Base-by-base conservation (phyloP, 2,888 invertebrate genomes). In the Drosophila melanocephala region DNA sequence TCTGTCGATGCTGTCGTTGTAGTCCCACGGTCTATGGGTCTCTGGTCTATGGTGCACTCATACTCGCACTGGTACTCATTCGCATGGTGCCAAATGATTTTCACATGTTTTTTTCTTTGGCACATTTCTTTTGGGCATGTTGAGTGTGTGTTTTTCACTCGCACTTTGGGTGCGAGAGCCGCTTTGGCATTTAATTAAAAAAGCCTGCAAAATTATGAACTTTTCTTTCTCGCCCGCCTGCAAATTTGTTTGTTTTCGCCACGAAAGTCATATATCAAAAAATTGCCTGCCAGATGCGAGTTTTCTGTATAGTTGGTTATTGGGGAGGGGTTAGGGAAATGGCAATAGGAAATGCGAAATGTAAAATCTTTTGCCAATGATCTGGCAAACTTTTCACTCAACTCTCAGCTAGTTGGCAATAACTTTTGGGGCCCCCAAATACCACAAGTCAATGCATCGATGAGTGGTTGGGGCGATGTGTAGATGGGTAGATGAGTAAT, bases 211-310 rank as follows among this genome's bases (percentile, higher is more conserved):
- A 89, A 86, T 86, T 86, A 86, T 86, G 85, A 86, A 87, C 83
- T 89, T 86, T 86, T 86, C 87, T 89, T 87, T 87, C 89, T 89
- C 89, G 79, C 67, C 75, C 90, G 89, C 72, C 75, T 89, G 85
- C 59, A 84, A 89, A 89, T 73, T 74, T 84, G 80, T 79, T 78
- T 84, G 84, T 87, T 85, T 84, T 84, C 65, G 60, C 70, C 78
- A 77, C 71, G 59, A 77, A 81, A 81, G 89, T 82, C 85, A 72
- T 81, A 81, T 84, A 81, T 84, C 81, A 82, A 79, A 79, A 79
- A 64, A 80, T 72, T 76, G 67, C 65, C 60, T 32, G 79, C 72
- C 79, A 81, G 79, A 67, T 79, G 79, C 65, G 56, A 64, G 37
- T n/a, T 32, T 39, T 68, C 3, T 35, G 33, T 42, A 33, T 30